Evolutionary conservation across 2,113 vertebrate species (phyloP), one percentile per base, ranked within the genome.

Genomic region (Maccullochella peelii): DNA sequence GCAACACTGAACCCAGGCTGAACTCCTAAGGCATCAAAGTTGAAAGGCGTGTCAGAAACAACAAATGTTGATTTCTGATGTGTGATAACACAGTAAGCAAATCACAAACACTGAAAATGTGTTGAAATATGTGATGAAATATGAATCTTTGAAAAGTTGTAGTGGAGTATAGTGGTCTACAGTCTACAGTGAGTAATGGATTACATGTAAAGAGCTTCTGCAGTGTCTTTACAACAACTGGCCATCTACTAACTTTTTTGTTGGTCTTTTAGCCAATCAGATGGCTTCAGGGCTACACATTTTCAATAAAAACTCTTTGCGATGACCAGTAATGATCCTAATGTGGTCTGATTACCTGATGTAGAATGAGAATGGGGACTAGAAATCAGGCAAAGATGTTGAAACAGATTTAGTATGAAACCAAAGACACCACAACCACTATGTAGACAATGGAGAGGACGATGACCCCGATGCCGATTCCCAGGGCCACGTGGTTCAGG

Each of bases 401-500:
- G 27, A 47, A 55, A 44, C 15, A 20, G 5, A 33, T 83, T 65
- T 78, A 59, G 0, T 1, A 0, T 0, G 0, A 0, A 38, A 9
- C 0, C 7, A 49, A 0, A 30, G 1, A 0, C 0, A 3, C 0
- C 4, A 81, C 0, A 1, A 91, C 83, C 6, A 20, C 58, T 0
- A 8, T 0, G 8, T 59, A 87, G 66, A 89, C 7, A 12, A 91
- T 79, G 9, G 0, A 0, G n/a, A 90, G 52, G 73, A 91, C 1
- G 0, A 80, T 0, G 9, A 0, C 0, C 0, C 18, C 40, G 8
- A 93, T 50, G 30, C 92, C 91, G 4, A 93, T 5, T 70, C 91
- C 93, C 73, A 94, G 65, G 4, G 5, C 86, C 69, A 91, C 67
- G 0, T 91, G 86, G 89, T 94, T 94, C 78, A 93, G 82, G 0